These are phyloP conservation scores for Drepana falcataria DNA, from an alignment of 2,888 invertebrate species.

Conservation along the genomic window DNA sequence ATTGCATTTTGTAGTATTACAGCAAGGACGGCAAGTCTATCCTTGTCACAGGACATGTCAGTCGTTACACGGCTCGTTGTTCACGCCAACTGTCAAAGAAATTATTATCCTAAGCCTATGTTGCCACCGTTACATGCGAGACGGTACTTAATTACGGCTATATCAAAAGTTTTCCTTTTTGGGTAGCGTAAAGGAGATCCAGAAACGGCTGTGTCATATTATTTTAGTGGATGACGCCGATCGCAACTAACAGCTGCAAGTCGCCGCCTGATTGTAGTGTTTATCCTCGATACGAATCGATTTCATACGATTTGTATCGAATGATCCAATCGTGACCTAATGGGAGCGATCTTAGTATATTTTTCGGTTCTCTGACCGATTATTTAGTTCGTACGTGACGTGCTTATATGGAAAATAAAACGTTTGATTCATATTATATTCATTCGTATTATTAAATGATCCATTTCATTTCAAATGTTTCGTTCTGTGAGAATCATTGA, in stretches of 20 bases:
- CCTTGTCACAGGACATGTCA: too few species aligned
- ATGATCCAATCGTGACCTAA: slow-evolving; percentile 68
- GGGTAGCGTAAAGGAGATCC: slow-evolving; percentile 54
- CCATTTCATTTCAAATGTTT: slow-evolving; percentile 11
- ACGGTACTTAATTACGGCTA: slow-evolving; percentile 55
- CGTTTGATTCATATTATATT: slow-evolving; percentile 69
- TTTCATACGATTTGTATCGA: slow-evolving; percentile 70
- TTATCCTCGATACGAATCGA: slow-evolving; percentile 70
- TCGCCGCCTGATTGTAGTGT: slow-evolving; percentile 69
- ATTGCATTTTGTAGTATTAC: too few species aligned
- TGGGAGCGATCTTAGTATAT: slow-evolving; percentile 67
- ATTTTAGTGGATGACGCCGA: slow-evolving; percentile 76
- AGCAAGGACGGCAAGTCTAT: too few species aligned
- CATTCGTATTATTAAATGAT: slow-evolving; percentile 74
- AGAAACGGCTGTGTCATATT: slow-evolving; percentile 78
- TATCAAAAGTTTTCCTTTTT: slow-evolving; percentile 62
- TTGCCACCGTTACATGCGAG: slow-evolving; percentile 44
- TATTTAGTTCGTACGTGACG: slow-evolving; percentile 73
- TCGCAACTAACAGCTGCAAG: slow-evolving; percentile 72
- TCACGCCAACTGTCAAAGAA: too few species aligned
- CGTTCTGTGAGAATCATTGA: slow-evolving; percentile 70
- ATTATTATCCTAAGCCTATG: slow-evolving; percentile 6
- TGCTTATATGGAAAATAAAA: slow-evolving; percentile 71
- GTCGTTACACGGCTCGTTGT: too few species aligned
- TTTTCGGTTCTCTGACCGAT: slow-evolving; percentile 68